These are phyloP conservation scores for Alosa alosa DNA, from an alignment of 2,113 vertebrate genomes.

Conservation along the genomic window DNA sequence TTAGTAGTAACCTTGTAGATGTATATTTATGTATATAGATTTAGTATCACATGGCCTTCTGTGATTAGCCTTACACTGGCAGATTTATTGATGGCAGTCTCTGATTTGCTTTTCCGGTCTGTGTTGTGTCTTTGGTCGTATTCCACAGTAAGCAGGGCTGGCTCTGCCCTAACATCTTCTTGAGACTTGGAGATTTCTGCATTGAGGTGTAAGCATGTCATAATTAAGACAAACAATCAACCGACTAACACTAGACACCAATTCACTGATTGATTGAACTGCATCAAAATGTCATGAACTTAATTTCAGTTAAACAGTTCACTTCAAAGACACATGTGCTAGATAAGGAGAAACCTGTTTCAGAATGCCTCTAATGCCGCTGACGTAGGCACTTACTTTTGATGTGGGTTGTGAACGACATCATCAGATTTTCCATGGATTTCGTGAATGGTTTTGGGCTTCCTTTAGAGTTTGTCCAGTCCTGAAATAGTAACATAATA, in stretches of 20 bases:
- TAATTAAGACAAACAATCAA: not conserved
- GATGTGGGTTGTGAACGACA: slow-evolving; percentile 78
- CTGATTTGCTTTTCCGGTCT: slow-evolving; percentile 82
- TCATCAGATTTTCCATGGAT: slow-evolving; percentile 85
- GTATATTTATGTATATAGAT: too few species aligned
- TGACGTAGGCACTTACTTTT: slow-evolving; percentile 76
- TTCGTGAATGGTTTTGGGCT: slow-evolving; percentile 75
- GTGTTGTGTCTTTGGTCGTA: slow-evolving; percentile 41
- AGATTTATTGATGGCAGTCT: slow-evolving; percentile 79
- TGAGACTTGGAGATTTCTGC: slow-evolving; percentile 88
- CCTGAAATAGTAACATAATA: slow-evolving; percentile 60
- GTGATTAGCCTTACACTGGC: slow-evolving; percentile 58
- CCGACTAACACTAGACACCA: not conserved
- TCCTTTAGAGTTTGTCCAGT: slow-evolving; percentile 55
- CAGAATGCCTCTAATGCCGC: too few species aligned
- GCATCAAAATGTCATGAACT: too few species aligned
- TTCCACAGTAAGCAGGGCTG: slow-evolving; percentile 62
- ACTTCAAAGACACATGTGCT: too few species aligned
- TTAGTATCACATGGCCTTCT: not conserved
- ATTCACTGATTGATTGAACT: too few species aligned
- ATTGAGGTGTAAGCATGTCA: slow-evolving; percentile 13
- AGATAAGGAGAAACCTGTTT: too few species aligned
- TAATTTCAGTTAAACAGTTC: too few species aligned
- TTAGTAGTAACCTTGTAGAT: not conserved
- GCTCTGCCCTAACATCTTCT: slow-evolving; percentile 78